Conservation (phyloP, 2,888 invertebrate genomes). For the Ornithoptera alexandrae region DNA sequence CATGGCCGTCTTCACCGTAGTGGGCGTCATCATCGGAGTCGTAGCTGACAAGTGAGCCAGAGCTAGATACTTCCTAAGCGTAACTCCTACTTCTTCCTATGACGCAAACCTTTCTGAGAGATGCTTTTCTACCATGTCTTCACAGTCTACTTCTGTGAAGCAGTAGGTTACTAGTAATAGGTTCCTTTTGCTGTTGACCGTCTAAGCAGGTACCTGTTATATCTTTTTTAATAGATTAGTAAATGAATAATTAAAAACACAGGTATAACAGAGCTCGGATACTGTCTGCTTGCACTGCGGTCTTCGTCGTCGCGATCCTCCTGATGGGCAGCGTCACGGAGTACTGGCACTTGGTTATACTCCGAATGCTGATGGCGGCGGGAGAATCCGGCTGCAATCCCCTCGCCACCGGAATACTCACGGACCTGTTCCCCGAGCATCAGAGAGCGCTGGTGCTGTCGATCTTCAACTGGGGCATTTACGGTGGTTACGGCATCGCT, state of each 20-base stretch:
- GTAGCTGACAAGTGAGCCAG: slow-evolving; percentile 84
- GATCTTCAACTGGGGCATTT: slow-evolving; percentile 97
- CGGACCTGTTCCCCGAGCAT: slow-evolving; percentile 89
- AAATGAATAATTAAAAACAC: slow-evolving; percentile 8
- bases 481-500: slow-evolving; percentile 95
- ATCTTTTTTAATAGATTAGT: not conserved
- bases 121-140: no score
- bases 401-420: slow-evolving; percentile 89
- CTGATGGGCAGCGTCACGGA: slow-evolving; percentile 91
- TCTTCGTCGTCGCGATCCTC: slow-evolving; percentile 90
- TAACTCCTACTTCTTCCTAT: no score
- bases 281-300: slow-evolving; percentile 86
- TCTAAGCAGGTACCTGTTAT: no score
- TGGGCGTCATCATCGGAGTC: slow-evolving; percentile 90
- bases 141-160: no score
- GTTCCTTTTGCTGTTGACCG: no score
- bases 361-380: slow-evolving; percentile 92
- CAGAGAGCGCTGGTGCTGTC: slow-evolving; percentile 94
- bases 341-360: slow-evolving; percentile 93
- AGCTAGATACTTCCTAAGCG: no score
- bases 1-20: slow-evolving; percentile 93
- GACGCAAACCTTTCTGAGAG: no score
- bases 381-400: slow-evolving; percentile 95
- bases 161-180: no score
- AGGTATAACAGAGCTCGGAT: slow-evolving; percentile 86